Conservation (phyloP, 2,797 vertebrate genomes). For the Pseudochromis fuscus region DNA sequence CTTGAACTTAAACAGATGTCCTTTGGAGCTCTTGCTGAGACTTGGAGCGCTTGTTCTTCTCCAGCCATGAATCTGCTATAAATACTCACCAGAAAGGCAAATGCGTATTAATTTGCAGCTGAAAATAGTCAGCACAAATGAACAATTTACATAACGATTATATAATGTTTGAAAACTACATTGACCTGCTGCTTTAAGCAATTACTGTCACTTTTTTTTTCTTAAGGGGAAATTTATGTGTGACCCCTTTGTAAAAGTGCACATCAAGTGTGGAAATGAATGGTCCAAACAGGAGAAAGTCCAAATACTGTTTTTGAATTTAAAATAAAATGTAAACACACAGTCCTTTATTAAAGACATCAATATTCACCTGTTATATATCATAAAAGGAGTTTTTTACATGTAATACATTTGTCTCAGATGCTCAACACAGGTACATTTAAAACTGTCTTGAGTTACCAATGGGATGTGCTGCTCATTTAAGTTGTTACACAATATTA, state of each 20-base stretch:
- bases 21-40: neutral
- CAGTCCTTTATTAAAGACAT: neutral
- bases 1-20: neutral
- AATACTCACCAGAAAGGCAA: constrained; percentile 4
- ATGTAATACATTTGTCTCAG: too few relatives aligned
- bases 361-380: constrained; percentile 6
- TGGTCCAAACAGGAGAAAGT: neutral
- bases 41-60: neutral
- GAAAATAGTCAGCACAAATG: neutral
- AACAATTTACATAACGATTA: neutral
- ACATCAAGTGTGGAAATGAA: neutral
- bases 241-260: neutral
- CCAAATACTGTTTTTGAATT: neutral
- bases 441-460: neutral
- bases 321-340: too few relatives aligned
- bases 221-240: neutral
- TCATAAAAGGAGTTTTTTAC: too few relatives aligned
- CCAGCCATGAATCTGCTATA: neutral
- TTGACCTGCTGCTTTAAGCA: neutral
- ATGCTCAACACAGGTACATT: neutral
- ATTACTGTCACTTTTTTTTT: neutral
- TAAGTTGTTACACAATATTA: too few relatives aligned
- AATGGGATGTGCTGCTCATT: neutral
- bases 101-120: constrained; percentile 5
- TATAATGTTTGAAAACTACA: neutral